These are phyloP conservation scores for Electrona antarctica DNA, from an alignment of 2,113 vertebrate species.

Conservation along the genomic window DNA sequence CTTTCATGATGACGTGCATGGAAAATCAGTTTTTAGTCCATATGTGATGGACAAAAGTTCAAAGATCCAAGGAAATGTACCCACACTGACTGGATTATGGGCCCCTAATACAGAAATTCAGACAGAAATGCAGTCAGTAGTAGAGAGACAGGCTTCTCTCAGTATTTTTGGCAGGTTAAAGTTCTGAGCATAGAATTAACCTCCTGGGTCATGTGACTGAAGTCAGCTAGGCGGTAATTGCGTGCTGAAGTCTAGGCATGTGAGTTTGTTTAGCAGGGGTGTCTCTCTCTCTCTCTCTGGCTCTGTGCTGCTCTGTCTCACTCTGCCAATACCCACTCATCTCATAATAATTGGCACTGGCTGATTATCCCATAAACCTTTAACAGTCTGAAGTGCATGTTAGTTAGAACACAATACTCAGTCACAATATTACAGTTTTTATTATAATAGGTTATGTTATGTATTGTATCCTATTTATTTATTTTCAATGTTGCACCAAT, in stretches of 20 bases:
- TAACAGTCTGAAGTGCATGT: too few species aligned
- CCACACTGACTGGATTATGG: too few species aligned
- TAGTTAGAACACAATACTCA: too few species aligned
- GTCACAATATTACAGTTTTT: too few species aligned
- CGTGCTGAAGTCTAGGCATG: slow-evolving; percentile 69
- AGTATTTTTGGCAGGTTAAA: slow-evolving; percentile 10
- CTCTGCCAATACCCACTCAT: slow-evolving; percentile 28
- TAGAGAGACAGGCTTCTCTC: too few species aligned
- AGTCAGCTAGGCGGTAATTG: slow-evolving; percentile 47
- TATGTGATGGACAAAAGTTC: too few species aligned
- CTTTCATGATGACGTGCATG: too few species aligned
- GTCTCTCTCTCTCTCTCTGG: slow-evolving; percentile 41
- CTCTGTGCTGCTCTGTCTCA: background rate
- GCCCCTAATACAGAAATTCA: too few species aligned
- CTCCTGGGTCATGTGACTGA: slow-evolving; percentile 68
- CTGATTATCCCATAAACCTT: slow-evolving; percentile 5
- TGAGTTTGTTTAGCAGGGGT: slow-evolving; percentile 75
- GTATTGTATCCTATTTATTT: background rate
- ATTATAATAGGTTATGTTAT: background rate
- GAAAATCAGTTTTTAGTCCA: too few species aligned
- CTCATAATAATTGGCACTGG: background rate
- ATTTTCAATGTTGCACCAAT: background rate
- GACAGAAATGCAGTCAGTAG: too few species aligned
- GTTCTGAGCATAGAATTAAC: slow-evolving; percentile 16
- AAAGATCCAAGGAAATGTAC: too few species aligned